These are phyloP conservation scores for Channallabes apus DNA, from an alignment of 2,797 vertebrate species.

Conservation along the genomic window DNA sequence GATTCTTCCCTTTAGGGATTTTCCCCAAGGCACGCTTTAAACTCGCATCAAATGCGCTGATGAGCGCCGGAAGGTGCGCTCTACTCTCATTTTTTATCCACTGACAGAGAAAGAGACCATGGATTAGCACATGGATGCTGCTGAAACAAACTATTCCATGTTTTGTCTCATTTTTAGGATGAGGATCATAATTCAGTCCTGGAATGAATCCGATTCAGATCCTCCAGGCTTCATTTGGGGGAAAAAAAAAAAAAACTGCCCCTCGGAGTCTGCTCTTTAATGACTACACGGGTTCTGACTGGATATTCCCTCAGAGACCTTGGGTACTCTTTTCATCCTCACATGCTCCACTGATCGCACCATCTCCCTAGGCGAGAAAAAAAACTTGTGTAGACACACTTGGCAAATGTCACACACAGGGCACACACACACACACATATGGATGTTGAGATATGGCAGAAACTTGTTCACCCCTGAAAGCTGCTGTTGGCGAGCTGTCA, in stretches of 20 bases:
- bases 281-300: slow-evolving; percentile 31
- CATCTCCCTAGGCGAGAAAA: slow-evolving; percentile 37
- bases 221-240: slow-evolving; percentile 32
- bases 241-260: background rate
- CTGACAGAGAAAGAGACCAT: background rate
- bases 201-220: slow-evolving; percentile 15
- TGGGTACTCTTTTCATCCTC: slow-evolving; percentile 43
- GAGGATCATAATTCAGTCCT: background rate
- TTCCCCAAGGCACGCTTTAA: background rate
- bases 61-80: background rate
- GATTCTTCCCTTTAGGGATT: background rate
- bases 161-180: background rate
- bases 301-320: slow-evolving; percentile 32
- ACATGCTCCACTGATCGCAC: slow-evolving; percentile 26
- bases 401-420: slow-evolving; percentile 49
- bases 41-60: background rate
- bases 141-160: background rate
- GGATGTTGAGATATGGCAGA: slow-evolving; percentile 33
- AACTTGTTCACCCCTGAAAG: slow-evolving; percentile 63
- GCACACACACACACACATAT: slow-evolving; percentile 9
- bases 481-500: slow-evolving; percentile 71
- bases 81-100: background rate
- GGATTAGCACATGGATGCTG: background rate
- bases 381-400: slow-evolving; percentile 39
- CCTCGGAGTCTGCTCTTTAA: slow-evolving; percentile 19